A percentile compares a stretch with the other conserved stretches of the same genome.
These are phyloP conservation scores for Nymphalis urticae DNA, from an alignment of 2,888 invertebrate genomes.

Conservation along the genomic window DNA sequence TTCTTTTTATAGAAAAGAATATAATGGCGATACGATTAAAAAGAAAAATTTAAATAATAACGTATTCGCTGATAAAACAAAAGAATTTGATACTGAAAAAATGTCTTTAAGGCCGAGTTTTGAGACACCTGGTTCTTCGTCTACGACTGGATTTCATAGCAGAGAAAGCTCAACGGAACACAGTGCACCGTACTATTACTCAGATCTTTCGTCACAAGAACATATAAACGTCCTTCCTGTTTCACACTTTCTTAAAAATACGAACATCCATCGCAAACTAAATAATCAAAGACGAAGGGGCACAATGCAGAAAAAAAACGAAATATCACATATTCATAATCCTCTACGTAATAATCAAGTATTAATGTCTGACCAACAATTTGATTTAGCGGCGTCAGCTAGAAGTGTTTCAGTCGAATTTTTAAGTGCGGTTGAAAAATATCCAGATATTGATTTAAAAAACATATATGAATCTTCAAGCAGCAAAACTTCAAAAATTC, in stretches of 20 bases:
- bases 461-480: conserved; percentile 87
- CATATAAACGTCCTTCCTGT: conserved; percentile 73
- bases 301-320: conserved; percentile 82
- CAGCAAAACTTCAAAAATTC: conserved; percentile 81
- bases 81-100: conserved; percentile 74
- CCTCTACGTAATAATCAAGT: conserved; percentile 81
- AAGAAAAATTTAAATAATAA: conserved; percentile 74
- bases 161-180: conserved; percentile 84
- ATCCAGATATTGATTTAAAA: conserved; percentile 84
- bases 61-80: conserved; percentile 68
- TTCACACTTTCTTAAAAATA: conserved; percentile 75
- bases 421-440: conserved; percentile 84
- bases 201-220: conserved; percentile 84
- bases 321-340: conserved; percentile 88
- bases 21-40: conserved; percentile 62
- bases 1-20: conserved; percentile 75
- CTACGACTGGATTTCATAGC: conserved; percentile 80
- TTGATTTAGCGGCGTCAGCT: conserved; percentile 81
- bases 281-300: conserved; percentile 88
- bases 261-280: conserved; percentile 79
- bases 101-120: conserved; percentile 54
- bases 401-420: conserved; percentile 85
- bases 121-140: conserved; percentile 63
- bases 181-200: conserved; percentile 92
- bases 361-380: conserved; percentile 61